Conservation (phyloP, 2,888 invertebrate genomes). For the Patella pellucida region DNA sequence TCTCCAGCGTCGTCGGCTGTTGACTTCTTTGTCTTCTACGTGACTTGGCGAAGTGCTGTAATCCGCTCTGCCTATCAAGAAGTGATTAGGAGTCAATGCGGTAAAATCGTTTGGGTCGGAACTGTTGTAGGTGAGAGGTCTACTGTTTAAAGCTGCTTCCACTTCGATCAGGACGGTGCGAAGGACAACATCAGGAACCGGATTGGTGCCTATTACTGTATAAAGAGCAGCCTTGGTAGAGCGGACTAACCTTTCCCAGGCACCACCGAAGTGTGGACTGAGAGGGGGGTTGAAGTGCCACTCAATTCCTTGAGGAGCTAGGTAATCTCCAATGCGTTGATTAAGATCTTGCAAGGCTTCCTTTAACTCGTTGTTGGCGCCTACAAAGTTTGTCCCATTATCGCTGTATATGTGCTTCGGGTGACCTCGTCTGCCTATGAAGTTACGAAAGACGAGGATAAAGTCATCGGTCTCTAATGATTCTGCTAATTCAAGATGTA, state of each 20-base stretch:
- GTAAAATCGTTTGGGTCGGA: constrained; percentile 21
- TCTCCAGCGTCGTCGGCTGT: constrained; percentile 20
- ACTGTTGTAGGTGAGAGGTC: constrained; percentile 26
- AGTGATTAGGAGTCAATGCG: constrained; percentile 27
- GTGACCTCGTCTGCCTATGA: constrained; percentile 23
- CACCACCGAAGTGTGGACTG: constrained; percentile 63
- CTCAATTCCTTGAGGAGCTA: constrained; percentile 38
- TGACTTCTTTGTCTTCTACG: constrained; percentile 16
- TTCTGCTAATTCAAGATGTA: constrained; percentile 25
- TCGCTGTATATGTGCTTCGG: constrained; percentile 32
- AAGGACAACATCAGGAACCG: constrained; percentile 14
- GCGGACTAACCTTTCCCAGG: constrained; percentile 67
- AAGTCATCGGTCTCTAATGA: constrained; percentile 21
- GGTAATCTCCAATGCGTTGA: constrained; percentile 12
- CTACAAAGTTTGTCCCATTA: constrained; percentile 41
- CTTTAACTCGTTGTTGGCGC: constrained; percentile 30
- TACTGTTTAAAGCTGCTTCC: constrained; percentile 27
- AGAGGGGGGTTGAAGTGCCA: constrained; percentile 66
- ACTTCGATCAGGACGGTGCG: constrained; percentile 20
- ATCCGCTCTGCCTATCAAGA: constrained; percentile 17
- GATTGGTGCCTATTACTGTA: neutral
- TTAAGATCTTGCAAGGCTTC: constrained; percentile 23
- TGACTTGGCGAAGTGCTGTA: constrained; percentile 18
- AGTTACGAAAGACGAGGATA: constrained; percentile 9
- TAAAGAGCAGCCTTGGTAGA: constrained; percentile 47